Conservation (phyloP, 2,113 vertebrate species). For the Poecilia latipinna region DNA sequence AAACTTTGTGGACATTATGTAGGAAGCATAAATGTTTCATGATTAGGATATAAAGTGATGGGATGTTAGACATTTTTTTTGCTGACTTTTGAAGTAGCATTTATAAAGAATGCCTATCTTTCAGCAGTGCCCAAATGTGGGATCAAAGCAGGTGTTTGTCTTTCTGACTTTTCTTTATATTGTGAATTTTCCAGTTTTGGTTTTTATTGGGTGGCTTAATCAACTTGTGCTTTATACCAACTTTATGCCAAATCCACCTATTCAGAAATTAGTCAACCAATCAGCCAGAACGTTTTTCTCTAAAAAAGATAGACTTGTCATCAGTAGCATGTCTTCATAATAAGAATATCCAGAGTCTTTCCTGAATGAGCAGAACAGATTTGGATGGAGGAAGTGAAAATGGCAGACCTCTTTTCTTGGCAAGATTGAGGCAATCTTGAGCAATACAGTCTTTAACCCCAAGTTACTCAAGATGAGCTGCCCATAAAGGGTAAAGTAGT, state of each 20-base stretch:
- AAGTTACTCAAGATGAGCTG: neutral
- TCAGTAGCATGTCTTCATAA: too few relatives aligned
- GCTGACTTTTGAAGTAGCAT: too few relatives aligned
- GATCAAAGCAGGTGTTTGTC: neutral
- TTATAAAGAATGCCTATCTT: too few relatives aligned
- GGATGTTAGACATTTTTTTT: too few relatives aligned
- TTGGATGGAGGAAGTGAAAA: constrained; percentile 4
- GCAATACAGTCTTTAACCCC: neutral
- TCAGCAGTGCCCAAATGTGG: neutral
- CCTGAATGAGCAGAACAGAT: neutral
- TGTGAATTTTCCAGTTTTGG: too few relatives aligned
- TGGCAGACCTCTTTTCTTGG: neutral
- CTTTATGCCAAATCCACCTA: neutral
- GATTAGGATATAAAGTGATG: neutral
- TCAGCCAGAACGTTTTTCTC: too few relatives aligned
- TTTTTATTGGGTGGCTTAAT: too few relatives aligned
- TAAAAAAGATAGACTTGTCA: too few relatives aligned
- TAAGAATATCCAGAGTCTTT: too few relatives aligned
- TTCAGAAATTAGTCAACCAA: neutral
- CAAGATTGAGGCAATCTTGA: neutral
- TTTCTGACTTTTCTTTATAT: neutral
- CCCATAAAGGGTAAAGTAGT: neutral
- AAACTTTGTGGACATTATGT: neutral
- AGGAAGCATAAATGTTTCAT: neutral
- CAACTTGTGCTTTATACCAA: too few relatives aligned